A percentile compares a stretch with the other conserved stretches of the same genome.
Evolutionary conservation across 2,113 vertebrate species (phyloP).

Genomic region (Gracilinanus agilis): DNA sequence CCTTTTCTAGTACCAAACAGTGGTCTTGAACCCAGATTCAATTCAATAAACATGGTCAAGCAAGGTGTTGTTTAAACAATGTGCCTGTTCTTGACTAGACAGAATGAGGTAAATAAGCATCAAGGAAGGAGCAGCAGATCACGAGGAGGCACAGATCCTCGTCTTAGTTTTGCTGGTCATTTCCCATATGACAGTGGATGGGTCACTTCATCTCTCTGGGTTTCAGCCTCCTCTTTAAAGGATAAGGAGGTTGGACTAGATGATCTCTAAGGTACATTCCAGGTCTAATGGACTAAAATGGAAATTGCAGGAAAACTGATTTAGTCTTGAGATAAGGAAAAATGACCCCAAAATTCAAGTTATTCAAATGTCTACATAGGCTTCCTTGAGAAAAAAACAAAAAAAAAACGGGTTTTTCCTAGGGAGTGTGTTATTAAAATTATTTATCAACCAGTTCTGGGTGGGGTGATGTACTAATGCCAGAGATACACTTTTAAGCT

Average conservation of each 20-base stretch:
- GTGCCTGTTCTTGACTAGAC: not conserved
- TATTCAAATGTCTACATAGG: not conserved
- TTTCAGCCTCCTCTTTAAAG: not conserved
- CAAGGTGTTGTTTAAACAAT: not conserved
- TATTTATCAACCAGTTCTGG: not conserved
- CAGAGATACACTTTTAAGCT: not conserved
- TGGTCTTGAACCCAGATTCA: not conserved
- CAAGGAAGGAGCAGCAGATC: not conserved
- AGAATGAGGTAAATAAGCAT: not conserved
- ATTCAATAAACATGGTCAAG: not conserved
- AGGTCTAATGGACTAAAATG: not conserved
- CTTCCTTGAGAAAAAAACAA: not conserved
- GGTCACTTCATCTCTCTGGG: not conserved
- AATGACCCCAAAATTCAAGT: not conserved
- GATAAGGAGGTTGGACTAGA: not conserved
- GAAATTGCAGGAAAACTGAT: not conserved
- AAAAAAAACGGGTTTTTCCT: not conserved
- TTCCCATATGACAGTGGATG: not conserved
- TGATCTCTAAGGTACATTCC: not conserved
- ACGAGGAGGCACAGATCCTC: not conserved
- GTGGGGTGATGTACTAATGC: not conserved
- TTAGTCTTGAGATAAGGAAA: not conserved
- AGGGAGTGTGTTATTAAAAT: not conserved
- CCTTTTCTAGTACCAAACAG: not conserved
- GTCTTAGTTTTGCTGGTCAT: not conserved